Percentiles rank a stretch among this genome's conserved stretches.
Conservation (phyloP, 2,797 vertebrate genomes). For the Vipera ursinii region DNA sequence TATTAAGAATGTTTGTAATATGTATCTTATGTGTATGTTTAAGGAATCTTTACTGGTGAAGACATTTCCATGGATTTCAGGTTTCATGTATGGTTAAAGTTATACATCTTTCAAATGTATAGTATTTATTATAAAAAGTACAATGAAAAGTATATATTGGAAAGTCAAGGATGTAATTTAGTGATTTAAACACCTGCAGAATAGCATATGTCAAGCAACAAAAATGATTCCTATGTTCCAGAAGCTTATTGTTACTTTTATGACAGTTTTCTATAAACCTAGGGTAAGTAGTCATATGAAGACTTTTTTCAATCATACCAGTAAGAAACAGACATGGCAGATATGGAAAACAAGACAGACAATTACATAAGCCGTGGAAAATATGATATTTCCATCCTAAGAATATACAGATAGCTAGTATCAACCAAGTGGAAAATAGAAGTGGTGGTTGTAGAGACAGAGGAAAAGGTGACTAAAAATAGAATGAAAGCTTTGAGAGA, state of each 20-base stretch:
- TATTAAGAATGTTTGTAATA: neutral
- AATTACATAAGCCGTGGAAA: neutral
- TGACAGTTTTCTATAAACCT: constrained; percentile 1
- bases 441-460: neutral
- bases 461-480: neutral
- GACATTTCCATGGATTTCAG: neutral
- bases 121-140: neutral
- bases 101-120: neutral
- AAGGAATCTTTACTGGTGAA: neutral
- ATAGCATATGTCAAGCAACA: neutral
- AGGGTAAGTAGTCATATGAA: neutral
- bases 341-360: neutral
- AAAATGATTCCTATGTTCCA: neutral
- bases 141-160: fast-evolving
- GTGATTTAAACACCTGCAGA: neutral
- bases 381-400: neutral
- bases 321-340: neutral
- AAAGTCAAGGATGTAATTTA: neutral
- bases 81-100: neutral
- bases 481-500: neutral
- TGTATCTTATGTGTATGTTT: neutral
- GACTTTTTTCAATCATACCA: neutral
- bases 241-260: neutral
- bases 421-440: neutral
- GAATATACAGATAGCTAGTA: neutral